These are phyloP conservation scores for Poeciliopsis occidentalis DNA, from an alignment of 2,113 vertebrate genomes.

Conservation along the genomic window DNA sequence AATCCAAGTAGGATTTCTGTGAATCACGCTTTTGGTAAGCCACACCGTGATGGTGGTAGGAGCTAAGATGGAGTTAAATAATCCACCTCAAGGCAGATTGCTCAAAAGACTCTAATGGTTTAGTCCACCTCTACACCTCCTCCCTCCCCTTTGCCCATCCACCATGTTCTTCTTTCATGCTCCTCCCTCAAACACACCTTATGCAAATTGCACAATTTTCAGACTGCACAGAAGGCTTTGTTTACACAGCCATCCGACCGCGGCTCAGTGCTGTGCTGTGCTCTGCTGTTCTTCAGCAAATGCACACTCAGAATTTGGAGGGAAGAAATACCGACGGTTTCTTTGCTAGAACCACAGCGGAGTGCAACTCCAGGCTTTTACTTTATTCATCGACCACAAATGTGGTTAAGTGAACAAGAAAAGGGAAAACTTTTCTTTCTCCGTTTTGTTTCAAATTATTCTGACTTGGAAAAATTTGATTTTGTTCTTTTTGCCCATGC, in stretches of 20 bases:
- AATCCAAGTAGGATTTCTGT: conserved; percentile 28
- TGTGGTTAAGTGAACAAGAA: conserved; percentile 53
- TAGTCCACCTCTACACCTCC: conserved; percentile 72
- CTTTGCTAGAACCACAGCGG: conserved; percentile 34
- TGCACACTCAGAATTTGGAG: conserved; percentile 52
- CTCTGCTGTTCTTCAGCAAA: conserved; percentile 42
- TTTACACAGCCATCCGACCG: conserved; percentile 78
- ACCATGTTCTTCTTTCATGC: conserved; percentile 50
- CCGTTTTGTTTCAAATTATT: conserved; percentile 53
- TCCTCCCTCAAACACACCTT: conserved; percentile 83
- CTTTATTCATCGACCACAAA: conserved; percentile 35
- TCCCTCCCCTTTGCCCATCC: conserved; percentile 43
- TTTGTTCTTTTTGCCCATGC: neutral
- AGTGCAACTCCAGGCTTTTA: conserved; percentile 42
- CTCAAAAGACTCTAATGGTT: conserved; percentile 76
- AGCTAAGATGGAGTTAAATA: conserved; percentile 63
- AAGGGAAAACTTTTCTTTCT: conserved; percentile 56
- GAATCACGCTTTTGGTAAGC: conserved; percentile 51
- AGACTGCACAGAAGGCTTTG: conserved; percentile 77
- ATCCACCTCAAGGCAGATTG: conserved; percentile 62
- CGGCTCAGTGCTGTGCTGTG: conserved; percentile 53
- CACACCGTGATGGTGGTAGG: conserved; percentile 51
- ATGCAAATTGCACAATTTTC: conserved; percentile 78
- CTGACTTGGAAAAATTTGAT: conserved; percentile 15
- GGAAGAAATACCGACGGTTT: conserved; percentile 46